Base-by-base conservation (phyloP, 2,113 vertebrate species). In the Cairina moschata region DNA sequence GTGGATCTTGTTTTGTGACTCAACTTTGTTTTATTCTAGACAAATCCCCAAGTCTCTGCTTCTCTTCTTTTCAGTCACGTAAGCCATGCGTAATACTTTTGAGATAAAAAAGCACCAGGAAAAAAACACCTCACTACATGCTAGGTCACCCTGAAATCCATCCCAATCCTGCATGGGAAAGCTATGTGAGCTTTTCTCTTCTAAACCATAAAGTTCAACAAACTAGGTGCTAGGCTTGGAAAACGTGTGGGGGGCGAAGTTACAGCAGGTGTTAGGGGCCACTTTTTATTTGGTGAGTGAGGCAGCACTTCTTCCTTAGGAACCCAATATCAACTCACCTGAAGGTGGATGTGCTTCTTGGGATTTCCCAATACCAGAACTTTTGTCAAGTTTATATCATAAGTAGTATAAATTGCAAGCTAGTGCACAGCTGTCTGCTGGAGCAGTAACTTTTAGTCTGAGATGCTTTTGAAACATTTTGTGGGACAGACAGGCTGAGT, bases 281-380 rank as follows among this genome's bases (percentile, higher is more conserved):
- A 7, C 29, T 52, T 67, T 10, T 65, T 36, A 65, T 80, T 38
- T 66, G 26, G 17, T 6, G 40, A n/a, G 10, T 74, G 20, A 81
- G 55, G 48, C 2, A 54, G 3, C 8, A 48, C 5, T n/a, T 67
- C 8, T 42, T 9, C 5, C 0, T 38, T 26, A 68, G 18, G 36
- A 83, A 13, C 17, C 13, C 9, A 9, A 13, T 32, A n/a, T 3
- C 34, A 25, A 58, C 65, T 74, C 0, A 0, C 23, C 14, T 32
- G 28, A 74, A 74, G 14, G 28, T 42, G 48, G 66, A 26, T 0
- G 0, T 34, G 16, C 12, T 74, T 31, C 50, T 59, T 31, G 23
- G 88, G 28, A 59, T 34, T 32, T 52, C 31, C 59, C 7, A 11
- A 54, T 59, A 44, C 23, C 40, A 36, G 29, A 81, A 58, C 21